Base-by-base conservation (phyloP, 1,140 invertebrate genomes). In the Pseudachorutes palmiensis region DNA sequence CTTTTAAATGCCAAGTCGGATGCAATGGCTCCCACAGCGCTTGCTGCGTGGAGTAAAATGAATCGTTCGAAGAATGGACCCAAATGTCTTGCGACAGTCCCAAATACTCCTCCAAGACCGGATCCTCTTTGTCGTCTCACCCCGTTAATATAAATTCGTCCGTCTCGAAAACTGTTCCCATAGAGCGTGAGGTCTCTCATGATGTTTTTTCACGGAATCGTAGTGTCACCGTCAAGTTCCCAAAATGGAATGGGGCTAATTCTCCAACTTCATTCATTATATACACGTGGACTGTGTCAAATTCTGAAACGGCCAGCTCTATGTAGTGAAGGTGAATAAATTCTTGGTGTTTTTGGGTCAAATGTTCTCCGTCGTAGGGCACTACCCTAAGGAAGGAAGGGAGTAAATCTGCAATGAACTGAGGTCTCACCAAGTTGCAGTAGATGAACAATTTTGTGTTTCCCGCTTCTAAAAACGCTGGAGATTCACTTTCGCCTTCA, bases 371-470 rank as follows among this genome's bases (percentile, higher is more conserved):
- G 31, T 29, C 9, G 41, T 62, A 49, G 5, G 36, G 26, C 3
- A 61, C n/a, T 5, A 36, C n/a, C n/a, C 75, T 65, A 22, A 76
- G 63, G 31, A 77, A 64, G 26, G 74, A 69, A 29, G 71, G 72
- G 55, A 75, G 71, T n/a, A 75, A 70, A 69, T 77, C 76, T n/a
- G 76, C 76, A 51, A 77, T 74, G n/a, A 76, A 70, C 64, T 77
- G 75, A 12, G 73, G 72, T 64, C 76, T 72, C 12, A 76, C 63
- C 29, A 77, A 74, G 67, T 77, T 76, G 57, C 68, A 74, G 66
- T 78, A 77, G 62, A 77, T 68, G 72, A 75, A 77, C n/a, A 64
- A 16, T 16, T 32, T 33, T 26, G 61, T 41, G 19, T 45, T 45
- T 45, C 36, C 36, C 9, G 19, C 36, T 45, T 9, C 36, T 45